A percentile compares a stretch with the other conserved stretches of the same genome.
These are phyloP conservation scores for Microcebus tavaratra DNA, from an alignment of 2,113 vertebrate species.

Conservation along the genomic window DNA sequence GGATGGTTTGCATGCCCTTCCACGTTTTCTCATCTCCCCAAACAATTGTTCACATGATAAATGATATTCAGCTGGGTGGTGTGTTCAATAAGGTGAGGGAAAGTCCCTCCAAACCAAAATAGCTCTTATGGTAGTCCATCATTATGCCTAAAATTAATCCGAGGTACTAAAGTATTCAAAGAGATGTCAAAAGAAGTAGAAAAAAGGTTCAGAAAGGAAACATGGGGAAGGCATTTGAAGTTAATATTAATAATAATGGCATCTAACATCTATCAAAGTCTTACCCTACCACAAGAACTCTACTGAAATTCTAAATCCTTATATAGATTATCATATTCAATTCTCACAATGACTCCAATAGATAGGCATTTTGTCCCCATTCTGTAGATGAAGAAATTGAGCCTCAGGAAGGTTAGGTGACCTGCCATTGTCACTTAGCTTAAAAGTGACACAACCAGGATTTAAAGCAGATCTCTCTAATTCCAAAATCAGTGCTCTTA, in stretches of 20 bases:
- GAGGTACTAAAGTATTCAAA: conserved; percentile 73
- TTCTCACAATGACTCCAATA: not conserved
- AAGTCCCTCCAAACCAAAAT: conserved; percentile 69
- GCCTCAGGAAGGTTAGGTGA: not conserved
- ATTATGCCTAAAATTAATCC: conserved; percentile 72
- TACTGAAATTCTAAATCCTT: conserved; percentile 40
- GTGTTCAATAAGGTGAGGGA: conserved; percentile 53
- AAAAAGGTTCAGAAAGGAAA: conserved; percentile 76
- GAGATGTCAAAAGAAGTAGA: conserved; percentile 73
- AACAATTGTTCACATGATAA: conserved; percentile 64
- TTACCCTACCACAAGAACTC: conserved; percentile 6
- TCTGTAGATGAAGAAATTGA: conserved; percentile 5
- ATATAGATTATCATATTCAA: not conserved
- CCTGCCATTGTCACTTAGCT: not conserved
- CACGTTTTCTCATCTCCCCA: conserved; percentile 62
- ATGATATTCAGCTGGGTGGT: conserved; percentile 45
- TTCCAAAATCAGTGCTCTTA: not conserved
- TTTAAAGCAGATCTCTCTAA: not conserved
- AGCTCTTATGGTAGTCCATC: conserved; percentile 68
- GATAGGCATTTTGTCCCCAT: not conserved
- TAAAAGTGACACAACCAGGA: not conserved
- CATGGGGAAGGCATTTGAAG: conserved; percentile 62
- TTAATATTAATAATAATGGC: conserved; percentile 72
- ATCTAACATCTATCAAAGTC: conserved; percentile 72
- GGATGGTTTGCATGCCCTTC: not conserved